phyloP scores from a whole-genome alignment of 2,797 vertebrate genomes.

The Sylvilagus floridanus region DNA sequence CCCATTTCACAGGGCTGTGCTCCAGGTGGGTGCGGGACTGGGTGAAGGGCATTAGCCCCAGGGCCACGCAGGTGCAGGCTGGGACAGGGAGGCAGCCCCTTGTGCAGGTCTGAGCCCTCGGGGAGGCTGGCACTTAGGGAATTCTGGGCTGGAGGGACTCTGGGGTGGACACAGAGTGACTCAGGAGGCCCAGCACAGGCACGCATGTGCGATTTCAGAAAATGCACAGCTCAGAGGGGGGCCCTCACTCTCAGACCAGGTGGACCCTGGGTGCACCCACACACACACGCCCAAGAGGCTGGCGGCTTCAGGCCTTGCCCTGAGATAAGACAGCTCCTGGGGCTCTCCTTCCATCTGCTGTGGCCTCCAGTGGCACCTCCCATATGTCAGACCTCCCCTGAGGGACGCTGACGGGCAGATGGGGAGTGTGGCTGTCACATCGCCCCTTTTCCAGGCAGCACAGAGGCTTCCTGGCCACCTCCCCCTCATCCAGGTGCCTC shows the following conservation, averaged over 20 bases:
- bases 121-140: neutral
- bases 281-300: neutral
- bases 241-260: neutral
- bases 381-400: constrained; percentile 40
- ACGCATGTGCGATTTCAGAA: neutral
- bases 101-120: neutral
- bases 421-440: neutral
- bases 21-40: too few species aligned
- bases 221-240: neutral
- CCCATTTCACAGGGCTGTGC: neutral
- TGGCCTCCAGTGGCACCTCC: constrained; percentile 39
- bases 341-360: constrained; percentile 70
- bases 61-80: neutral
- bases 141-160: neutral
- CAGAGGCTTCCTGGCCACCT: neutral
- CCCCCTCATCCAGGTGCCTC: too few species aligned
- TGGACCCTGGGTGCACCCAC: too few species aligned
- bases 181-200: neutral
- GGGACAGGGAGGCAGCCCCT: neutral
- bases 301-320: neutral
- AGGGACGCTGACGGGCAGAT: neutral
- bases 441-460: neutral
- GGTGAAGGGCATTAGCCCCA: neutral
- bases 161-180: neutral
- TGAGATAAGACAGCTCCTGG: neutral